phyloP scores from a whole-genome alignment of 2,113 vertebrate species.

The Chelonoidis abingdonii region DNA sequence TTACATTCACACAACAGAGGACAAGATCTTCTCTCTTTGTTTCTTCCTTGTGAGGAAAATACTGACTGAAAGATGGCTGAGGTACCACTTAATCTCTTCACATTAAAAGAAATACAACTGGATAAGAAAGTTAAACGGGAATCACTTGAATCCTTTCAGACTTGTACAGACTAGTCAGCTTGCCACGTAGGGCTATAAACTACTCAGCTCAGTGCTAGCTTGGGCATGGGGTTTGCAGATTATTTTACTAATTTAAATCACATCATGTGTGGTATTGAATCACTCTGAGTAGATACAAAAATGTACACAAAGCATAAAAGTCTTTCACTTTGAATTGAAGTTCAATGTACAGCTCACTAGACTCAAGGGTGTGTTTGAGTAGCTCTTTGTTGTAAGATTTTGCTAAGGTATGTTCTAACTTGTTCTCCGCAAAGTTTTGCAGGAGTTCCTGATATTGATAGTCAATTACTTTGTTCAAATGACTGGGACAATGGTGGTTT shows the following conservation, averaged over 20 bases:
- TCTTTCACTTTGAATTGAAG: background rate
- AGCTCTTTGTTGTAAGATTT: slow-evolving; percentile 47
- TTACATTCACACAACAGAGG: slow-evolving; percentile 23
- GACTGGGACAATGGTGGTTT: slow-evolving; percentile 20
- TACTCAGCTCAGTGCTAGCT: background rate
- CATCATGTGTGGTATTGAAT: slow-evolving; percentile 24
- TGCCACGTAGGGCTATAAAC: background rate
- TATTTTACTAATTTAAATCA: slow-evolving; percentile 31
- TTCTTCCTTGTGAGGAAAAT: slow-evolving; percentile 2
- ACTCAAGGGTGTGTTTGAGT: slow-evolving; percentile 44
- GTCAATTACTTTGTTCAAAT: slow-evolving; percentile 57
- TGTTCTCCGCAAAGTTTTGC: slow-evolving; percentile 46
- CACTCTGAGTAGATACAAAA: background rate
- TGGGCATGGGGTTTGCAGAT: background rate
- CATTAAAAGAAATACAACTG: fast-evolving
- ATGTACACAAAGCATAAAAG: slow-evolving; percentile 7
- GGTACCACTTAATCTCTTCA: background rate
- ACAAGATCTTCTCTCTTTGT: slow-evolving; percentile 19
- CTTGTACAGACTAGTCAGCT: background rate
- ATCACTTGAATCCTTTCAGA: background rate
- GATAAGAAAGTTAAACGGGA: background rate
- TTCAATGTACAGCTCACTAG: slow-evolving; percentile 49
- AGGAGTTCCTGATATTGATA: slow-evolving; percentile 55
- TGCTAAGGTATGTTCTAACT: slow-evolving; percentile 69
- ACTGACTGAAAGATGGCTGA: background rate